Evolutionary conservation across 2,888 invertebrate genomes (phyloP), one percentile per base, ranked within the genome.

Genomic region (Acanthosoma haemorrhoidale): DNA sequence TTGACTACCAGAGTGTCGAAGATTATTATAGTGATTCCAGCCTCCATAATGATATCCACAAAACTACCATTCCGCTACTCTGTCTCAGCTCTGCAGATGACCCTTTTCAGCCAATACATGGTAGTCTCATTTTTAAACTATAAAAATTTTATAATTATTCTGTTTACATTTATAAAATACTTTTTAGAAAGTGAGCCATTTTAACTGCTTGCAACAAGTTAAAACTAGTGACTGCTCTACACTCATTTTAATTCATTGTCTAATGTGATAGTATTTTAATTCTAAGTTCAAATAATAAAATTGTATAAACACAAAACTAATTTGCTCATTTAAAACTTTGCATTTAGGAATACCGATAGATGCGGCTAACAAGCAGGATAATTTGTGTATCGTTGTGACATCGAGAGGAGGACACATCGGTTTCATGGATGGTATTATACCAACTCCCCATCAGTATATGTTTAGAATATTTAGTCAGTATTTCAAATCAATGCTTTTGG

Each of bases 41-140:
- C 16, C 80, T 90, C 61, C 86, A 88, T 76, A 86, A 88, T 77
- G 92, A 92, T 81, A 83, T 94, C 75, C 84, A 86, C 75, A 81
- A 81, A 64, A 88, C 94, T 76, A 83, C 86, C 75, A 87, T 88
- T 75, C 94, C 94, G 70, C 83, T 90, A 75, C 83, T 94, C 74
- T 91, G 91, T 77, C 84, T 94, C 60, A 92, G 88, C 80, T 91
- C 94, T 9, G 91, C 89, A 29, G 94, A 94, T 82, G 94, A 94
- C 82, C 92, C 93, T 3, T 92, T 94, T 81, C 91, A 92, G 79
- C 93, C 93, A 9, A 79, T 85, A 73, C 84, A 86, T 79, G 87
- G 88, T 87, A 80, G 76, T n/a, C n/a, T n/a, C n/a, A n/a, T n/a
- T n/a, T n/a, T n/a, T n/a, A n/a, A n/a, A n/a, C n/a, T n/a, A n/a